Evolutionary conservation across 2,888 invertebrate species (phyloP).

Genomic region (Platycheirus albimanus): DNA sequence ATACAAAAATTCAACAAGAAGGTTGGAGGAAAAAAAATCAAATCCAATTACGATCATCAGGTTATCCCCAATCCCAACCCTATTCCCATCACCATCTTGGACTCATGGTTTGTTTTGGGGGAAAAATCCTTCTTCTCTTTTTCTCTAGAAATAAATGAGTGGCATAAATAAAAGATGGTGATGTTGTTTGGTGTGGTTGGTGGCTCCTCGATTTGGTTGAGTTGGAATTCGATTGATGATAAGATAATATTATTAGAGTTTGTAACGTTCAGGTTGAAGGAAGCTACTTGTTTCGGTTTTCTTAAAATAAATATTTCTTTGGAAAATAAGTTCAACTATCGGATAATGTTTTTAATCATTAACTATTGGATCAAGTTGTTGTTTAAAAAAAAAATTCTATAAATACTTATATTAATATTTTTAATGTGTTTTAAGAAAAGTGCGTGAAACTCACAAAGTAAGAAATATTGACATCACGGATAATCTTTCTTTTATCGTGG

Average conservation of each 20-base stretch:
- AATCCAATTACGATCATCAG: conserved; percentile 21
- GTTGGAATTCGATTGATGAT: not conserved
- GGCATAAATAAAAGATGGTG: conserved; percentile 2
- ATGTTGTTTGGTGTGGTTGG: not conserved
- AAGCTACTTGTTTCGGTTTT: not conserved
- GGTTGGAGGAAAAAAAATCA: not conserved
- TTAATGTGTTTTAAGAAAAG: too few relatives aligned
- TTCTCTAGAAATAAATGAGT: not conserved
- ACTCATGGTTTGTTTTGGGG: too few relatives aligned
- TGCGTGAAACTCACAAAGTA: too few relatives aligned
- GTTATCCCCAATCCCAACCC: not conserved
- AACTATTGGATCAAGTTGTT: too few relatives aligned
- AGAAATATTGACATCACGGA: too few relatives aligned
- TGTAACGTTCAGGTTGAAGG: not conserved
- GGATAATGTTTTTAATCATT: too few relatives aligned
- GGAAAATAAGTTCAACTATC: too few relatives aligned
- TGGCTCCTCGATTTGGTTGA: not conserved
- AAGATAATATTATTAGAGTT: not conserved
- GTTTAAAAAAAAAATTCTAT: too few relatives aligned
- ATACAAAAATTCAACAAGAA: not conserved
- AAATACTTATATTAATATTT: too few relatives aligned
- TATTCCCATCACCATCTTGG: too few relatives aligned
- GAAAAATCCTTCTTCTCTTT: not conserved
- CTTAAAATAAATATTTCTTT: too few relatives aligned
- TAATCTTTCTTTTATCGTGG: too few relatives aligned